A percentile compares a stretch with the other conserved stretches of the same genome.
Evolutionary conservation across 2,888 invertebrate genomes (phyloP).

Genomic region (Lypha dubia): DNA sequence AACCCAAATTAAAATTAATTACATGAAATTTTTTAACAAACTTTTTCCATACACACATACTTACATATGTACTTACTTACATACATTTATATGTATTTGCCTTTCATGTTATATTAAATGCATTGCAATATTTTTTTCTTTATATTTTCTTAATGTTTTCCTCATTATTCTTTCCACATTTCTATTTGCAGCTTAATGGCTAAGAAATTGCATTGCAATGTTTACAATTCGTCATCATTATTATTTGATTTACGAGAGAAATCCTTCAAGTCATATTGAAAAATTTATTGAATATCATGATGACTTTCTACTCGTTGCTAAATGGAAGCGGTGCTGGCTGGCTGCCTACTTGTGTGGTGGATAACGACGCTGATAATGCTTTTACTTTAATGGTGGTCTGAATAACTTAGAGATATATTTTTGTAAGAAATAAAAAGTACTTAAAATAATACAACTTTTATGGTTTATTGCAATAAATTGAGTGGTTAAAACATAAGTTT

Average conservation of each 20-base stretch:
- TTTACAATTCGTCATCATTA: conserved; percentile 66
- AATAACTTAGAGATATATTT: conserved; percentile 28
- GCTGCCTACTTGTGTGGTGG: not conserved
- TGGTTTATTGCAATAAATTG: conserved; percentile 41
- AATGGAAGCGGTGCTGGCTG: not conserved
- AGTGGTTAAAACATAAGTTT: conserved; percentile 60
- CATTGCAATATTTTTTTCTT: not conserved
- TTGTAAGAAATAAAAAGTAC: not conserved
- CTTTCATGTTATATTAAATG: not conserved
- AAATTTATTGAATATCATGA: conserved; percentile 23
- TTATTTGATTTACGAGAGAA: conserved; percentile 63
- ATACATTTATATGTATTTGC: not conserved
- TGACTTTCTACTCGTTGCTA: not conserved
- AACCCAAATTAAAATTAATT: not conserved
- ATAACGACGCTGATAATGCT: conserved; percentile 4
- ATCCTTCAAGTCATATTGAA: conserved; percentile 56
- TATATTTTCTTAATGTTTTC: not conserved
- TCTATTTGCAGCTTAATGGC: conserved; percentile 36
- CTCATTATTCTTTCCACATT: not conserved
- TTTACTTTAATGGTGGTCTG: conserved; percentile 2
- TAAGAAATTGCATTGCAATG: conserved; percentile 57
- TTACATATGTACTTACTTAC: too few relatives aligned
- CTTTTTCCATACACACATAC: too few relatives aligned
- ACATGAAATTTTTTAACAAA: not conserved
- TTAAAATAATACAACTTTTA: conserved; percentile 28